Evolutionary conservation across 2,113 vertebrate genomes (phyloP).

Genomic region (Silurus asotus): DNA sequence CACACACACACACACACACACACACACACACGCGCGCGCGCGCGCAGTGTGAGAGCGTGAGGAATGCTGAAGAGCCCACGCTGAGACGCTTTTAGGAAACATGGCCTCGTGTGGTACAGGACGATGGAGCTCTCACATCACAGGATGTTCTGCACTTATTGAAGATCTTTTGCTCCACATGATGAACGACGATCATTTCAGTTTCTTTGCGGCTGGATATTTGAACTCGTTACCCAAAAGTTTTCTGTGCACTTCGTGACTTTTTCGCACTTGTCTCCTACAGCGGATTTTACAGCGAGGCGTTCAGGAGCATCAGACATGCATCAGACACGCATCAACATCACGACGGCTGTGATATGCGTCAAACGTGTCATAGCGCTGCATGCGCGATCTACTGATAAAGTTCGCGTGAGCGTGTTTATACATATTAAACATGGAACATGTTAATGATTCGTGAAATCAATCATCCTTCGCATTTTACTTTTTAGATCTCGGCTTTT

Average conservation of each 20-base stretch:
- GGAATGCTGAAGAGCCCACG: not conserved
- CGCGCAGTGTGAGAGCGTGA: conserved; percentile 16
- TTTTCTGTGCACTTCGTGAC: not conserved
- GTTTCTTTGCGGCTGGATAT: not conserved
- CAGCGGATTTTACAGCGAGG: not conserved
- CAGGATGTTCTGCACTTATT: not conserved
- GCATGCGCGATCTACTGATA: not conserved
- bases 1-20: not conserved
- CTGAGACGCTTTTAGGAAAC: conserved; percentile 18
- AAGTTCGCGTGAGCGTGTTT: not conserved
- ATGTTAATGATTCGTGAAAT: not conserved
- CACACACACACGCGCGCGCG: not conserved
- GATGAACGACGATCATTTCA: not conserved
- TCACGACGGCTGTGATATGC: not conserved
- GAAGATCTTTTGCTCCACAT: not conserved
- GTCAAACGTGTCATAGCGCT: conserved; percentile 5
- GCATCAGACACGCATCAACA: not conserved
- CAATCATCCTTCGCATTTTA: no score
- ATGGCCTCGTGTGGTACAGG: not conserved
- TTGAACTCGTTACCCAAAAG: not conserved
- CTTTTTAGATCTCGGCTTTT: not conserved
- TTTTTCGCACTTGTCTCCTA: not conserved
- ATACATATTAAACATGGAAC: not conserved
- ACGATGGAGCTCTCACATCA: conserved; percentile 16
- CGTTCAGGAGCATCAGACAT: not conserved